A percentile compares a stretch with the other conserved stretches of the same genome.
These are phyloP conservation scores for Gallinago media DNA, from an alignment of 2,113 vertebrate species.

Conservation along the genomic window DNA sequence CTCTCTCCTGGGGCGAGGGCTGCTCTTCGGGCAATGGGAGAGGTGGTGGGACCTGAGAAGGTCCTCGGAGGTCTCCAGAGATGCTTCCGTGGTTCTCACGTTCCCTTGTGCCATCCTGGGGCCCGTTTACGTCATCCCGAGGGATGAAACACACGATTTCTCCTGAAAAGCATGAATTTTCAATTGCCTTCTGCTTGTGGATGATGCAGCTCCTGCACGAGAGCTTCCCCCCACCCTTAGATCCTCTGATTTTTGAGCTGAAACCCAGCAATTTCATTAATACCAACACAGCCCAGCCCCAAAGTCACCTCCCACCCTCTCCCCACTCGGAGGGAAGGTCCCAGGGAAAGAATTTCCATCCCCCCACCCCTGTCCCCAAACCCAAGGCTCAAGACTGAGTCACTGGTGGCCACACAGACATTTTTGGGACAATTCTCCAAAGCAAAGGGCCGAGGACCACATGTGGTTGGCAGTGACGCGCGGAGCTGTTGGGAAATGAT, in stretches of 20 bases:
- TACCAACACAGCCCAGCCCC: neutral
- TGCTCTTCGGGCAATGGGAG: too few species aligned
- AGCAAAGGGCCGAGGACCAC: neutral
- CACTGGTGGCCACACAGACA: rapidly evolving
- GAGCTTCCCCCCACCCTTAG: rapidly evolving
- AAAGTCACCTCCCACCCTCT: neutral
- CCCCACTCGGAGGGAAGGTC: neutral
- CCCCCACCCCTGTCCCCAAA: neutral
- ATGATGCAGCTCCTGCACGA: neutral
- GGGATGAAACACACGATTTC: neutral
- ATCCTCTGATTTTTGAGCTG: neutral
- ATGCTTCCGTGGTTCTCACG: rapidly evolving
- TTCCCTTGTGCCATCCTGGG: neutral
- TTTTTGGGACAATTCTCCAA: neutral
- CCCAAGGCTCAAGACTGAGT: neutral
- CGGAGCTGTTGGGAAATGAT: rapidly evolving
- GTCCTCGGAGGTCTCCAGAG: neutral
- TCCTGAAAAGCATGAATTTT: neutral
- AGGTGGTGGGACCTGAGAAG: neutral
- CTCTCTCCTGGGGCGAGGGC: too few species aligned
- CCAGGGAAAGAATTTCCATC: neutral
- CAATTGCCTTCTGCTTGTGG: neutral
- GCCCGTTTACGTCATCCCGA: rapidly evolving
- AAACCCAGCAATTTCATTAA: rapidly evolving
- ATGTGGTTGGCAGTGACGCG: rapidly evolving